phyloP scores from a whole-genome alignment of 1,140 invertebrate genomes.

The Aphelinus atriplicis region DNA sequence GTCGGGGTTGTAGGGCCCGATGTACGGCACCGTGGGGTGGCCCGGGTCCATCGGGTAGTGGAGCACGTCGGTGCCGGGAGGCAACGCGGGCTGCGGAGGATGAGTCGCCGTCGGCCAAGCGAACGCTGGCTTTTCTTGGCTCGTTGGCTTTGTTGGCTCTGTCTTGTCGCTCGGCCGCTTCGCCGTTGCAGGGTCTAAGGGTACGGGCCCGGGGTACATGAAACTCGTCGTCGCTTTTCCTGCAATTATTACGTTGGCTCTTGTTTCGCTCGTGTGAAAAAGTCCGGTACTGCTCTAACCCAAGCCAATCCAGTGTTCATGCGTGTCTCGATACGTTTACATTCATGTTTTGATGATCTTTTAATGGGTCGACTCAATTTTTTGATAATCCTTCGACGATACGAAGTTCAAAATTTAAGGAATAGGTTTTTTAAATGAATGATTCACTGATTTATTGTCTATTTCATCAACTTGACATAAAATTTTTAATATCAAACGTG shows the following conservation, averaged over 20 bases:
- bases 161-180: slow-evolving; percentile 51
- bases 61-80: slow-evolving; percentile 42
- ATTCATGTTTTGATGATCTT: slow-evolving; percentile 32
- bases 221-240: slow-evolving; percentile 56
- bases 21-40: slow-evolving; percentile 58
- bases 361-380: neutral
- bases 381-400: too few species aligned
- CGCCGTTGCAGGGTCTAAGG: slow-evolving; percentile 46
- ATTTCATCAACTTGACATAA: too few species aligned
- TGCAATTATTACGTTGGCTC: slow-evolving; percentile 48
- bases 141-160: slow-evolving; percentile 43
- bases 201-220: slow-evolving; percentile 52
- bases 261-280: slow-evolving; percentile 3
- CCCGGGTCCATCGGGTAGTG: slow-evolving; percentile 63
- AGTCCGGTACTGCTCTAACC: neutral
- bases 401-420: too few species aligned
- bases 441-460: too few species aligned
- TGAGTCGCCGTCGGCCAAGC: slow-evolving; percentile 1
- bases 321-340: slow-evolving; percentile 51
- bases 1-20: slow-evolving; percentile 64
- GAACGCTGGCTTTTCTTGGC: neutral
- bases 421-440: too few species aligned
- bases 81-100: slow-evolving; percentile 20
- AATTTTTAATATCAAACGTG: too few species aligned
- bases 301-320: slow-evolving; percentile 48